These are phyloP conservation scores for Protaetia brevitarsis DNA, from an alignment of 1,140 invertebrate species.

Conservation along the genomic window DNA sequence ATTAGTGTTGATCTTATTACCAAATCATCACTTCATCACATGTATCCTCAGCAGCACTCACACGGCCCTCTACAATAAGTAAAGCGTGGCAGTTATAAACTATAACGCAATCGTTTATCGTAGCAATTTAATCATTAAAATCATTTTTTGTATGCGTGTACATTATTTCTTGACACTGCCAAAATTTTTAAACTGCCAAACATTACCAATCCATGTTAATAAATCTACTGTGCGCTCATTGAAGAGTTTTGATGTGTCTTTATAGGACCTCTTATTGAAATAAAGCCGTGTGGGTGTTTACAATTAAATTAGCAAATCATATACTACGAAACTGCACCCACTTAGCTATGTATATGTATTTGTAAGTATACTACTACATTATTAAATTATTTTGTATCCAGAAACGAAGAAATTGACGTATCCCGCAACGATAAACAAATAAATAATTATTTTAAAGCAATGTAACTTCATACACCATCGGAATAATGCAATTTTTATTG, in stretches of 20 bases:
- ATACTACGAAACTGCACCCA: slow-evolving; percentile 18
- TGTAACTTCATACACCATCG: background rate
- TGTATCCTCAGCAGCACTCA: background rate
- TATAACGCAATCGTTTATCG: background rate
- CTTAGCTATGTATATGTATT: slow-evolving; percentile 25
- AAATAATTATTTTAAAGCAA: background rate
- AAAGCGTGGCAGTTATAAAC: slow-evolving; percentile 13
- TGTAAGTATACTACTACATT: slow-evolving; percentile 18
- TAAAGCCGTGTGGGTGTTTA: slow-evolving; percentile 5
- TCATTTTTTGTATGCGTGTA: slow-evolving; percentile 4
- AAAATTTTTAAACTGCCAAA: slow-evolving; percentile 45
- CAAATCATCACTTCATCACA: background rate
- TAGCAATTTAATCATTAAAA: slow-evolving; percentile 13
- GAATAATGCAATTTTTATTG: background rate
- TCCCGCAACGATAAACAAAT: too few relatives aligned
- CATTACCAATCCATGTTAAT: slow-evolving; percentile 26
- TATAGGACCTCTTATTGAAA: background rate
- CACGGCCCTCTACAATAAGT: background rate
- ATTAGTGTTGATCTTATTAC: slow-evolving; percentile 29
- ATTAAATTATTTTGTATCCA: slow-evolving; percentile 25
- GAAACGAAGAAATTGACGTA: background rate
- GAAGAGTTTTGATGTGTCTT: background rate
- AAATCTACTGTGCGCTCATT: slow-evolving; percentile 7
- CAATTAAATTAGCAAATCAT: background rate
- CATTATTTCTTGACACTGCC: slow-evolving; percentile 42